phyloP scores from a whole-genome alignment of 2,113 vertebrate genomes.

The Tympanuchus pallidicinctus region DNA sequence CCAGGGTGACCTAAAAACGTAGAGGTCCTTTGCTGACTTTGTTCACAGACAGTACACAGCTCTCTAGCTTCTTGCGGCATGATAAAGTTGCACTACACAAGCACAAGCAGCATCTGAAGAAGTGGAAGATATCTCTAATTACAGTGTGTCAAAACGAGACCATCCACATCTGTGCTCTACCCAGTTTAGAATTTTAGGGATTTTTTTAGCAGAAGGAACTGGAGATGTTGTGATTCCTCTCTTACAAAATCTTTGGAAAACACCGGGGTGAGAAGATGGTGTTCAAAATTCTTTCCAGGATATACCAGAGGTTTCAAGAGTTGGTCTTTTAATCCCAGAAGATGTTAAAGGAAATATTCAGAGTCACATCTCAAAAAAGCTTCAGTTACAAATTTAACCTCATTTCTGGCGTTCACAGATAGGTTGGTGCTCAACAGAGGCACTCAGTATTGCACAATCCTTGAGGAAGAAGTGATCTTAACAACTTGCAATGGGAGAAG shows the following conservation, averaged over 20 bases:
- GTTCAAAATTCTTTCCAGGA: background rate
- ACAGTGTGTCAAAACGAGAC: background rate
- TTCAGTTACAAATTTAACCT: background rate
- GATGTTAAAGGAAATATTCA: background rate
- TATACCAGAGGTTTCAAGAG: background rate
- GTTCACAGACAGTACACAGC: accelerated
- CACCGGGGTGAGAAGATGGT: background rate
- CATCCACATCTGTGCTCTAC: background rate
- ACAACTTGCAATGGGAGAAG: background rate
- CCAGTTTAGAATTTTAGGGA: background rate
- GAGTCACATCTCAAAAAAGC: background rate
- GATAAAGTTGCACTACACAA: background rate
- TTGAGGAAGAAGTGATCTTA: background rate
- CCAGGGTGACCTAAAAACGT: background rate
- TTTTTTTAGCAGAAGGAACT: background rate
- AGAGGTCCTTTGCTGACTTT: background rate
- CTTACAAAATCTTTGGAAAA: background rate
- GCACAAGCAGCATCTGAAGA: background rate
- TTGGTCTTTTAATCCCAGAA: background rate
- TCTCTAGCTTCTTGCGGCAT: background rate
- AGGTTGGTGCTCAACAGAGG: background rate
- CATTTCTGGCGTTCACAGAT: background rate
- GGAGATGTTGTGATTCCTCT: background rate
- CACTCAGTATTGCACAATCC: background rate
- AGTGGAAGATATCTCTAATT: background rate